These are phyloP conservation scores for Panzeria rudis DNA, from an alignment of 2,888 invertebrate genomes.

Conservation along the genomic window DNA sequence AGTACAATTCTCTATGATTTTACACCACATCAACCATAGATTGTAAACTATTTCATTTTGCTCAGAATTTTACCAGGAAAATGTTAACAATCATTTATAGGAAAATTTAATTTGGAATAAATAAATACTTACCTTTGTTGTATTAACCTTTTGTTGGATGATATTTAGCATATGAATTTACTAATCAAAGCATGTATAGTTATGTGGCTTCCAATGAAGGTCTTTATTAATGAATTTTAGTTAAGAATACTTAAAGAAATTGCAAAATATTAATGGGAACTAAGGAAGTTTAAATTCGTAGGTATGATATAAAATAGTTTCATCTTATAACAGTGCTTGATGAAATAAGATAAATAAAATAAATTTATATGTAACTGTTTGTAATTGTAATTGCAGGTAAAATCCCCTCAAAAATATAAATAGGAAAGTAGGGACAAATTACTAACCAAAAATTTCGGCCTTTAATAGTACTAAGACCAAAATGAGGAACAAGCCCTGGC, in stretches of 20 bases:
- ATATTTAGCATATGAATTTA: background rate
- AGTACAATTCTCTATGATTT: background rate
- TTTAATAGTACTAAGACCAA: no score
- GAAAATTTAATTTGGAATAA: conserved; percentile 24
- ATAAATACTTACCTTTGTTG: background rate
- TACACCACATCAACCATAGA: background rate
- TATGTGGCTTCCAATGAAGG: background rate
- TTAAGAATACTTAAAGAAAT: background rate
- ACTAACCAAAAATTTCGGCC: no score
- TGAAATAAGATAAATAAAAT: no score
- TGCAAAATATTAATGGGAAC: background rate
- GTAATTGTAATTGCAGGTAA: no score
- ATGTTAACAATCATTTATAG: background rate
- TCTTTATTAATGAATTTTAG: conserved; percentile 1
- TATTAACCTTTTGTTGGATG: background rate
- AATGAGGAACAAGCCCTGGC: no score
- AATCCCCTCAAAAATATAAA: no score
- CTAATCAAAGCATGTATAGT: background rate
- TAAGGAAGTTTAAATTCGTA: background rate
- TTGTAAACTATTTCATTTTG: background rate
- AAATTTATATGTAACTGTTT: no score
- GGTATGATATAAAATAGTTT: background rate
- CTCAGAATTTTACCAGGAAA: conserved; percentile 16
- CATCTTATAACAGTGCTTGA: background rate
- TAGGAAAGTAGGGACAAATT: no score